Evolutionary conservation across 2,888 invertebrate species (phyloP), one percentile per base, ranked within the genome.

Genomic region (Anoplius nigerrimus): DNA sequence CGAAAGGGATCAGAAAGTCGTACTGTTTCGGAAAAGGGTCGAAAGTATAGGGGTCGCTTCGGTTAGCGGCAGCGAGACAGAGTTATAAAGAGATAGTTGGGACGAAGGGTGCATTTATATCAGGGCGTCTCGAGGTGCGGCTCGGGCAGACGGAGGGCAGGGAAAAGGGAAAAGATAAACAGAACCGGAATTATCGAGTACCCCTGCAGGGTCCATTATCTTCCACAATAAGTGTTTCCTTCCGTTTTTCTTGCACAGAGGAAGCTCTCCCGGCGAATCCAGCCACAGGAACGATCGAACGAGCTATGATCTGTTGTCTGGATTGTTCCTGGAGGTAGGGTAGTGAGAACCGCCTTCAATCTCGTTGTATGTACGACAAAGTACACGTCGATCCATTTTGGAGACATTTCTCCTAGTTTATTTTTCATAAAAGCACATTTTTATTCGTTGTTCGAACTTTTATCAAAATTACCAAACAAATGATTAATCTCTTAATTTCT

Each of bases 81-180:
- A 13, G 46, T 69, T 57, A 15, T 45, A 53, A 18, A 43, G 27
- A 59, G 66, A 57, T 59, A 56, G n/a, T 34, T 56, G 59, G 69
- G 72, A 65, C 70, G 73, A 72, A 79, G 81, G 85, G 84, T 84
- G 83, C 78, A 82, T 85, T 86, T 82, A 80, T 82, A 81, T 79
- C 76, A 79, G 78, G 71, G 18, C 58, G 68, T 67, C 64, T 67
- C 61, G 69, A 6, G 45, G 13, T 22, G 34, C 2, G 43, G 45
- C 27, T 64, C 62, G 52, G 55, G 48, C 54, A 21, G 58, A 20
- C 53, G 15, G 62, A 34, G 20, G 21, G 66, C 22, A 62, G 57
- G 48, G 16, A 48, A 51, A 43, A 55, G 76, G 72, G 62, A 64
- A 66, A 81, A 80, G 78, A 83, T 82, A 84, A 85, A 83, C 82